Percentiles rank a stretch among this genome's conserved stretches.
phyloP scores from a whole-genome alignment of 2,113 vertebrate genomes.

The Pongo pygmaeus region DNA sequence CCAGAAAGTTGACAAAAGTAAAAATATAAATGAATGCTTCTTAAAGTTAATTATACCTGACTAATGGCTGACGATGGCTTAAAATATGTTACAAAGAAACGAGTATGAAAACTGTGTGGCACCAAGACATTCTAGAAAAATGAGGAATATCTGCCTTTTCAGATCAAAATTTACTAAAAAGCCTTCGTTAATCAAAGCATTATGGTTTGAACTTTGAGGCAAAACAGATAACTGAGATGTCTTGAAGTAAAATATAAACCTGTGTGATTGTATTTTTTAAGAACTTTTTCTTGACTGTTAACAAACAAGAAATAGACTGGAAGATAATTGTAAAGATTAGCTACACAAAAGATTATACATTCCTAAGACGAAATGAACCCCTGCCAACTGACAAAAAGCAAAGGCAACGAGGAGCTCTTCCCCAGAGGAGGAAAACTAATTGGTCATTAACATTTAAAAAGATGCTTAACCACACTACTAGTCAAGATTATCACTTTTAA shows the following conservation, averaged over 20 bases:
- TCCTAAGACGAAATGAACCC: not conserved
- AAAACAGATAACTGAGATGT: not conserved
- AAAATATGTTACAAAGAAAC: not conserved
- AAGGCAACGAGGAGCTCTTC: not conserved
- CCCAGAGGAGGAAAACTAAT: not conserved
- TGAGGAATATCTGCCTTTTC: not conserved
- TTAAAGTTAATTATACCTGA: not conserved
- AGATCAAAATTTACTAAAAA: not conserved
- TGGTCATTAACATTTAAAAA: slow-evolving; percentile 23
- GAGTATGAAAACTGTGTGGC: not conserved
- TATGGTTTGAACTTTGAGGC: not conserved
- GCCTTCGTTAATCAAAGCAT: not conserved
- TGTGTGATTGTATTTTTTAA: not conserved
- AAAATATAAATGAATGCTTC: not conserved
- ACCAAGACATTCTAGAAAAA: not conserved
- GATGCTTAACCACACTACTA: not conserved
- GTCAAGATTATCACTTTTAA: not conserved
- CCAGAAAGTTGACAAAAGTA: not conserved
- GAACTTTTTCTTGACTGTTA: not conserved
- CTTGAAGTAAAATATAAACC: slow-evolving; percentile 7
- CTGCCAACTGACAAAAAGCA: not conserved
- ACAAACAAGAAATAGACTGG: not conserved
- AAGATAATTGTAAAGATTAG: not conserved
- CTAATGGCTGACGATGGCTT: not conserved
- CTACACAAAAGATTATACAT: not conserved